A percentile compares a stretch with the other conserved stretches of the same genome.
These are phyloP conservation scores for Escarpia spicata DNA, from an alignment of 2,888 invertebrate genomes.

Conservation along the genomic window DNA sequence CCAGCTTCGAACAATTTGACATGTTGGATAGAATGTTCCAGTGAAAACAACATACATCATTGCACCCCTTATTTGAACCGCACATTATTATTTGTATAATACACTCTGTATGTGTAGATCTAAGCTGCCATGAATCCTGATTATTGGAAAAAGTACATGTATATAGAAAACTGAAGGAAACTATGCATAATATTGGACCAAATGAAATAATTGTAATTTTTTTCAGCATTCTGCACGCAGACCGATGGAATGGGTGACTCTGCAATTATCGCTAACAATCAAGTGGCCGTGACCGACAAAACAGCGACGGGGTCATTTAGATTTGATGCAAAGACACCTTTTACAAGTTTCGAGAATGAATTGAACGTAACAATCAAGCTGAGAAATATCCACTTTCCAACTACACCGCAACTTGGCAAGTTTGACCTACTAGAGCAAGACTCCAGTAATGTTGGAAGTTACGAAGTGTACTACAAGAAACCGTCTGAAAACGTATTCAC, in stretches of 20 bases:
- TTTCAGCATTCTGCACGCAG: slow-evolving; percentile 17
- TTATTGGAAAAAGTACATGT: too few species aligned
- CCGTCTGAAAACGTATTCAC: neutral
- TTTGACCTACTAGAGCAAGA: slow-evolving; percentile 13
- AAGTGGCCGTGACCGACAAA: neutral
- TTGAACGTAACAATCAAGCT: neutral
- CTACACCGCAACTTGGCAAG: slow-evolving; percentile 17
- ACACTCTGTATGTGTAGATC: too few species aligned
- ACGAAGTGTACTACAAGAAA: slow-evolving; percentile 22
- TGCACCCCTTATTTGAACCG: too few species aligned
- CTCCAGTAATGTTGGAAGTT: slow-evolving; percentile 1
- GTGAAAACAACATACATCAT: too few species aligned
- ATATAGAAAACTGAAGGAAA: too few species aligned
- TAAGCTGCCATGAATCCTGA: too few species aligned
- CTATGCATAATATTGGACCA: too few species aligned
- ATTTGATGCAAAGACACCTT: neutral
- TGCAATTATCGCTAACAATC: neutral
- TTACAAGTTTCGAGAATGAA: neutral
- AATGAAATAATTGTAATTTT: neutral
- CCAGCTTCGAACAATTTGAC: too few species aligned
- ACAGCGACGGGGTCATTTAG: neutral
- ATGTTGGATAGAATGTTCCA: too few species aligned
- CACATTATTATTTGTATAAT: too few species aligned
- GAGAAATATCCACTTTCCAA: slow-evolving; percentile 1
- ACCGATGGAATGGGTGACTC: slow-evolving; percentile 6